phyloP scores from a whole-genome alignment of 2,797 vertebrate genomes.

The Neostethus bicornis region DNA sequence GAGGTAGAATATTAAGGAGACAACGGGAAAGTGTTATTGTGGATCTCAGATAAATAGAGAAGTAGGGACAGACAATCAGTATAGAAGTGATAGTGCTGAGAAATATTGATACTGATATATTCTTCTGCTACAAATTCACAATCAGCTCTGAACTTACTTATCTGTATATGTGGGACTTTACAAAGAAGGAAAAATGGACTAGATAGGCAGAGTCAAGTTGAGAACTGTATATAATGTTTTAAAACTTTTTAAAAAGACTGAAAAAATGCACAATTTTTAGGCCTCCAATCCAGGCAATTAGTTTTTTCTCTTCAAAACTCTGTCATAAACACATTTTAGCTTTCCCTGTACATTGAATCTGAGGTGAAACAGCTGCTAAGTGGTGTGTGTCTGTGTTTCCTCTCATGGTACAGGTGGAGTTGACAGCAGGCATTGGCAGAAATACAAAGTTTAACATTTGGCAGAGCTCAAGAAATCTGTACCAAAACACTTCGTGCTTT shows the following conservation, averaged over 20 bases:
- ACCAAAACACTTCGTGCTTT: slow-evolving; percentile 45
- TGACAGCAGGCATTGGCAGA: slow-evolving; percentile 63
- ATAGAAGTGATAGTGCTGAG: slow-evolving; percentile 39
- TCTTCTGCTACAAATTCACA: slow-evolving; percentile 35
- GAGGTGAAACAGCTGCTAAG: slow-evolving; percentile 56
- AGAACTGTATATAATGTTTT: slow-evolving; percentile 2
- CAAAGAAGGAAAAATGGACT: slow-evolving; percentile 32
- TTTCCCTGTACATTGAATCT: slow-evolving; percentile 23
- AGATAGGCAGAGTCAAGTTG: slow-evolving; percentile 16
- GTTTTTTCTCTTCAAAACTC: not conserved
- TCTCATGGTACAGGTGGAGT: slow-evolving; percentile 61
- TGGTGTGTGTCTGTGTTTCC: slow-evolving; percentile 40
- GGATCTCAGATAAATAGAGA: slow-evolving; percentile 42
- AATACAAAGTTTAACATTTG: slow-evolving; percentile 68
- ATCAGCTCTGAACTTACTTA: slow-evolving; percentile 43
- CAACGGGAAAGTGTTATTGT: slow-evolving; percentile 23
- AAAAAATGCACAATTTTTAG: slow-evolving; percentile 1
- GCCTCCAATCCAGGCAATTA: not conserved
- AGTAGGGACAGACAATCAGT: slow-evolving; percentile 38
- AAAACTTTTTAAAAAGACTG: not conserved
- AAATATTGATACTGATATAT: slow-evolving; percentile 46
- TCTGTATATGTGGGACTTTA: slow-evolving; percentile 47
- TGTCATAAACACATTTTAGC: slow-evolving; percentile 13
- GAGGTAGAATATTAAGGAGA: slow-evolving; percentile 20
- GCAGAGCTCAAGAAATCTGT: slow-evolving; percentile 45